Percentiles rank a stretch among this genome's conserved stretches.
phyloP scores from a whole-genome alignment of 2,113 vertebrate species.

The Cyanoramphus novaezelandiae region DNA sequence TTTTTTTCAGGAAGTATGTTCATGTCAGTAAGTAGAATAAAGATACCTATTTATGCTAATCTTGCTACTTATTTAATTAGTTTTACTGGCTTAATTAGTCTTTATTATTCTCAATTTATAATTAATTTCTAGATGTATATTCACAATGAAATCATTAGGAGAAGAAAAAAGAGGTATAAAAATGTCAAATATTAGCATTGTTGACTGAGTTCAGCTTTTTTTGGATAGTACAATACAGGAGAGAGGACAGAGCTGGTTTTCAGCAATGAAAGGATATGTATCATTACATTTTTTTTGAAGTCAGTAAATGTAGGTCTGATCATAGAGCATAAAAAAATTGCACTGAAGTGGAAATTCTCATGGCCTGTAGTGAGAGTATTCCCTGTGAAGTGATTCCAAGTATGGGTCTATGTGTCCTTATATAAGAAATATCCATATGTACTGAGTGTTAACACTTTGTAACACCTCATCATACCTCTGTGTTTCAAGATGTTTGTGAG shows the following conservation, averaged over 20 bases:
- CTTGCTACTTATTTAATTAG: neutral
- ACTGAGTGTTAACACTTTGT: neutral
- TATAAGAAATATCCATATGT: neutral
- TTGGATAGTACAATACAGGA: neutral
- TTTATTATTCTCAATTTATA: neutral
- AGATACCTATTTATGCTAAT: neutral
- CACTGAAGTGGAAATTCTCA: neutral
- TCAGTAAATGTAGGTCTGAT: neutral
- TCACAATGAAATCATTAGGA: neutral
- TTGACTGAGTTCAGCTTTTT: neutral
- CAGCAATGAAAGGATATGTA: neutral
- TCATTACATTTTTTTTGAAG: neutral
- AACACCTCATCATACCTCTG: neutral
- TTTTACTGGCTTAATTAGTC: neutral
- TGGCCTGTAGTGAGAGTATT: neutral
- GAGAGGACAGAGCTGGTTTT: neutral
- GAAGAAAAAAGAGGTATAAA: neutral
- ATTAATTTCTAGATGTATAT: neutral
- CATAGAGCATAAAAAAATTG: neutral
- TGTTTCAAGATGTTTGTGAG: neutral
- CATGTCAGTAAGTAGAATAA: neutral
- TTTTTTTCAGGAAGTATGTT: neutral
- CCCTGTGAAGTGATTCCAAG: neutral
- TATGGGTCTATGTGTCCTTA: neutral
- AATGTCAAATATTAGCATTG: neutral